Evolutionary conservation across 1,140 invertebrate genomes (phyloP).

Genomic region (Geopemphigus sp.): DNA sequence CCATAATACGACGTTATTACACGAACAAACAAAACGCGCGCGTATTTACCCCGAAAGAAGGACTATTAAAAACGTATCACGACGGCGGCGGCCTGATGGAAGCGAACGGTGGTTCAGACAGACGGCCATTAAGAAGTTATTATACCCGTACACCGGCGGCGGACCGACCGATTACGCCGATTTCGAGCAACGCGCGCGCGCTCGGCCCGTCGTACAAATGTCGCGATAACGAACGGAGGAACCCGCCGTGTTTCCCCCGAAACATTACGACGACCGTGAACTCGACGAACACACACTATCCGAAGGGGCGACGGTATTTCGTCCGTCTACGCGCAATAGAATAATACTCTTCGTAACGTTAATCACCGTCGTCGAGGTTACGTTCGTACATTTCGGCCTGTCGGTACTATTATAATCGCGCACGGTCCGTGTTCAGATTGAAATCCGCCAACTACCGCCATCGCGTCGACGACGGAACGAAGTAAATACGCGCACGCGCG

Average conservation of each 20-base stretch:
- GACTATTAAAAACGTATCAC: constrained; percentile 36
- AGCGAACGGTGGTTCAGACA: neutral
- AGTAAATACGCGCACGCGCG: constrained; percentile 7
- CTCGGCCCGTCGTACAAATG: no score
- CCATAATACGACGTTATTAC: no score
- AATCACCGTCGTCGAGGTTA: no score
- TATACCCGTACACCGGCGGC: no score
- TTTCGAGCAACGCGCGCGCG: constrained; percentile 2
- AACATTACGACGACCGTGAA: constrained; percentile 16
- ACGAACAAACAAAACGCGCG: constrained; percentile 22
- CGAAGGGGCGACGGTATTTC: no score
- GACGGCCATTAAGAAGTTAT: constrained; percentile 32
- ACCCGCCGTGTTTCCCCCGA: constrained; percentile 1
- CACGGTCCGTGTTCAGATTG: no score
- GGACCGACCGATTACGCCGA: constrained; percentile 28
- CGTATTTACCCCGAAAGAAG: neutral
- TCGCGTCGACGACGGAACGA: no score
- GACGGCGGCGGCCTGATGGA: neutral
- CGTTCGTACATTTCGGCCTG: no score
- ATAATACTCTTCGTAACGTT: no score
- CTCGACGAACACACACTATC: constrained; percentile 11
- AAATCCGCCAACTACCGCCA: no score
- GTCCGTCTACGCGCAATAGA: no score
- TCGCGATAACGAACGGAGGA: constrained; percentile 15
- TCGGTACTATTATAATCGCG: no score